phyloP scores from a whole-genome alignment of 2,888 invertebrate species.

The Cyclophora albipunctata region DNA sequence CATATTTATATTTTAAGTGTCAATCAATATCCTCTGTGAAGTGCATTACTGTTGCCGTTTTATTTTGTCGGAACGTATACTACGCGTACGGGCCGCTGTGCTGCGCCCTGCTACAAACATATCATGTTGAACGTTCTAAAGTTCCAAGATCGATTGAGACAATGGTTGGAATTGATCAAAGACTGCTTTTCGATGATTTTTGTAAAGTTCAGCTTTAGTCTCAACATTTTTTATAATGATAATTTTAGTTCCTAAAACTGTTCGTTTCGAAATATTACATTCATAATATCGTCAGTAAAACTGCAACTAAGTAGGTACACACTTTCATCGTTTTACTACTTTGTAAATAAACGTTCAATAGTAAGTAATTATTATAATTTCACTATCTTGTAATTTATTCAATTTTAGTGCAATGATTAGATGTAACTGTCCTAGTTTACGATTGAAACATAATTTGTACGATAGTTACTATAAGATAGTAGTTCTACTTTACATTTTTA shows the following conservation, averaged over 20 bases:
- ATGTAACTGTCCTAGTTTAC: constrained; percentile 62
- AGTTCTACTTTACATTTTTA: constrained; percentile 55
- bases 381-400: constrained; percentile 67
- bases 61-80: constrained; percentile 21
- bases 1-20: constrained; percentile 73
- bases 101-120: constrained; percentile 41
- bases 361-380: constrained; percentile 44
- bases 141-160: constrained; percentile 32
- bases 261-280: constrained; percentile 25
- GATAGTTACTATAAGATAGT: constrained; percentile 59
- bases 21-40: constrained; percentile 45
- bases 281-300: constrained; percentile 32
- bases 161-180: constrained; percentile 69
- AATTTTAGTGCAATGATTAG: constrained; percentile 75
- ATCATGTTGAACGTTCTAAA: constrained; percentile 35
- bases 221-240: constrained; percentile 31
- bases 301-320: constrained; percentile 38
- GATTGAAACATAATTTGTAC: constrained; percentile 51
- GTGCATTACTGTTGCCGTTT: constrained; percentile 34
- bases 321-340: constrained; percentile 28
- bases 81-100: no score
- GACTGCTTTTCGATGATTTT: constrained; percentile 62
- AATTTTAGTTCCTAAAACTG: constrained; percentile 40
- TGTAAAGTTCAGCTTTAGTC: constrained; percentile 34
- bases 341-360: constrained; percentile 38